Evolutionary conservation across 2,888 invertebrate genomes (phyloP).

Genomic region (Itoplectis maculator): DNA sequence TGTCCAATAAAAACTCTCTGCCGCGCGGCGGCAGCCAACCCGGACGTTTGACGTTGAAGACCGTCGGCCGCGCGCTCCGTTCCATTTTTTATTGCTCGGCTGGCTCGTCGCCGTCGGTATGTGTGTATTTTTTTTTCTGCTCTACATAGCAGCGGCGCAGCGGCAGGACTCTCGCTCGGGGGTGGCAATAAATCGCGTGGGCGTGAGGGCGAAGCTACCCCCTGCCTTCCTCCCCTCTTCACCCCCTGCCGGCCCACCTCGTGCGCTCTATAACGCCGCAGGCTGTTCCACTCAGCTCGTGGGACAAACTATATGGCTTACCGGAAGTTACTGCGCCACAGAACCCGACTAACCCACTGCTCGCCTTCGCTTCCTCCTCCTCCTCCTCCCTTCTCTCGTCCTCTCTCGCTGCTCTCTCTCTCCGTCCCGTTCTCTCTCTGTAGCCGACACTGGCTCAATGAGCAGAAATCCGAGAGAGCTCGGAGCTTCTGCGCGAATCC

Average conservation of each 20-base stretch:
- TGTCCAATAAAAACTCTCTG: slow-evolving; percentile 52
- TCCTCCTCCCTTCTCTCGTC: neutral
- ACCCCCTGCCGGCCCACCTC: too few relatives aligned
- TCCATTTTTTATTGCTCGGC: slow-evolving; percentile 58
- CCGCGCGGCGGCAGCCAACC: slow-evolving; percentile 5
- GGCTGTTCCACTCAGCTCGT: slow-evolving; percentile 48
- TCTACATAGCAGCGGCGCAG: slow-evolving; percentile 58
- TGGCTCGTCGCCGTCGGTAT: slow-evolving; percentile 34
- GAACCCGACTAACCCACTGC: slow-evolving; percentile 64
- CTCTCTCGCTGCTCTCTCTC: neutral
- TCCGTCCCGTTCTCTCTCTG: neutral
- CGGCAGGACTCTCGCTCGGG: slow-evolving; percentile 41
- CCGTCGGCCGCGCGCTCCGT: slow-evolving; percentile 31
- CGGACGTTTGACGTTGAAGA: slow-evolving; percentile 54
- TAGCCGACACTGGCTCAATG: slow-evolving; percentile 24
- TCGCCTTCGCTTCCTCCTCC: neutral
- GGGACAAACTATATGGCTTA: slow-evolving; percentile 65
- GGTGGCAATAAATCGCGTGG: slow-evolving; percentile 63
- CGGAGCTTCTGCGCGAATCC: slow-evolving; percentile 49
- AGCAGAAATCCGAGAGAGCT: slow-evolving; percentile 46
- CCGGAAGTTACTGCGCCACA: slow-evolving; percentile 66
- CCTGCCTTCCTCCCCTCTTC: slow-evolving; percentile 12
- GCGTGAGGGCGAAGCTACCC: slow-evolving; percentile 11
- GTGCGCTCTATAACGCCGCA: slow-evolving; percentile 16
- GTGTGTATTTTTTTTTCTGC: slow-evolving; percentile 52